phyloP scores from a whole-genome alignment of 2,888 invertebrate genomes.

The Melieria picta region DNA sequence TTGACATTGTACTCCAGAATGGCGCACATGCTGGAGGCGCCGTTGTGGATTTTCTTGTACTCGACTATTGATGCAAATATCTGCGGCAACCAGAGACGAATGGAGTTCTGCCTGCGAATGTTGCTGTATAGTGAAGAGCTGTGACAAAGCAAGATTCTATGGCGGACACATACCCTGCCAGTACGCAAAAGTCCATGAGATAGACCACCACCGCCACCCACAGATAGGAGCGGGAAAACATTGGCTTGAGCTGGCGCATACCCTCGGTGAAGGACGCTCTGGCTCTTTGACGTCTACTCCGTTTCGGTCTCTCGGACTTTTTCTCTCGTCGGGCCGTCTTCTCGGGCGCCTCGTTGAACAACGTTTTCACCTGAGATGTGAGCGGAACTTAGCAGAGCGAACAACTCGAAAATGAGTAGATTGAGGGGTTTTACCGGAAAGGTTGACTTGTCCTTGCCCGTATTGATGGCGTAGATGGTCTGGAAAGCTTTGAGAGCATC shows the following conservation, averaged over 20 bases:
- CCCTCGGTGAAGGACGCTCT: slow-evolving; percentile 64
- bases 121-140: background rate
- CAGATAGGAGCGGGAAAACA: slow-evolving; percentile 73
- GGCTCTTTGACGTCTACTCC: slow-evolving; percentile 17
- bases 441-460: slow-evolving; percentile 69
- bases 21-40: slow-evolving; percentile 50
- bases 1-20: slow-evolving; percentile 53
- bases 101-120: slow-evolving; percentile 74
- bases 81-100: slow-evolving; percentile 87
- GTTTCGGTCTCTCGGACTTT: slow-evolving; percentile 11
- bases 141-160: background rate
- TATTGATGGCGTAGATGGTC: slow-evolving; percentile 74
- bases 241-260: slow-evolving; percentile 72
- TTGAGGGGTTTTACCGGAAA: slow-evolving; percentile 70
- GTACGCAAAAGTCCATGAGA: slow-evolving; percentile 72
- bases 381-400: background rate
- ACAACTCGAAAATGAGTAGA: background rate
- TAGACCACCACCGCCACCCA: slow-evolving; percentile 72
- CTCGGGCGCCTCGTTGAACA: slow-evolving; percentile 52
- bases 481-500: slow-evolving; percentile 60
- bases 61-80: slow-evolving; percentile 76
- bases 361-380: slow-evolving; percentile 48
- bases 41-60: slow-evolving; percentile 56
- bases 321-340: slow-evolving; percentile 26
- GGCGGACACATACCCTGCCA: slow-evolving; percentile 71